A percentile compares a stretch with the other conserved stretches of the same genome.
Conservation (phyloP, 2,888 invertebrate species). For the Leptinotarsa rubiginosa region DNA sequence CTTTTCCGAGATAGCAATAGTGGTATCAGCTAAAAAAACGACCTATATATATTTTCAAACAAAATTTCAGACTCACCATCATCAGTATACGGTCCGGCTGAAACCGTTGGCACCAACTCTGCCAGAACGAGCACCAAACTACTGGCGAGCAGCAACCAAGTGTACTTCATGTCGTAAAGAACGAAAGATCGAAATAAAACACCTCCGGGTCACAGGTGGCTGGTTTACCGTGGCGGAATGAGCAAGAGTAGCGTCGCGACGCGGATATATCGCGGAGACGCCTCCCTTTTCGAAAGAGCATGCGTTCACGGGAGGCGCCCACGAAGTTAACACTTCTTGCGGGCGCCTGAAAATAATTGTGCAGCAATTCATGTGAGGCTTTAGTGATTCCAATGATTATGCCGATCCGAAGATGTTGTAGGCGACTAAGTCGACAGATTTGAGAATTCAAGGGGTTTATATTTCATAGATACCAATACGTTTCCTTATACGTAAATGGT, state of each 20-base stretch:
- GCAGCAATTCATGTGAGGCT: not conserved
- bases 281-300: conserved; percentile 53
- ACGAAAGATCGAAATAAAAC: conserved; percentile 39
- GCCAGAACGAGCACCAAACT: conserved; percentile 60
- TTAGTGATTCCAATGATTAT: not conserved
- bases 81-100: conserved; percentile 61
- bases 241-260: conserved; percentile 56
- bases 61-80: conserved; percentile 60
- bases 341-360: not conserved
- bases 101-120: conserved; percentile 56
- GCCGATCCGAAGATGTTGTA: not conserved
- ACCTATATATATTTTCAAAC: not conserved
- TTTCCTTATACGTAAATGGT: too few species aligned
- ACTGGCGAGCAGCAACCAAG: conserved; percentile 61
- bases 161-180: conserved; percentile 61
- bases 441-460: too few species aligned
- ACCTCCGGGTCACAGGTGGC: conserved; percentile 48
- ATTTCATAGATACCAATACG: too few species aligned
- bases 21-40: too few species aligned
- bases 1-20: too few species aligned
- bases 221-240: conserved; percentile 57
- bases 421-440: not conserved
- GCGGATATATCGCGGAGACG: conserved; percentile 59
- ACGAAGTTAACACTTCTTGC: conserved; percentile 42
- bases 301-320: conserved; percentile 53